phyloP scores from a whole-genome alignment of 2,797 vertebrate genomes.

The Antrozous pallidus region DNA sequence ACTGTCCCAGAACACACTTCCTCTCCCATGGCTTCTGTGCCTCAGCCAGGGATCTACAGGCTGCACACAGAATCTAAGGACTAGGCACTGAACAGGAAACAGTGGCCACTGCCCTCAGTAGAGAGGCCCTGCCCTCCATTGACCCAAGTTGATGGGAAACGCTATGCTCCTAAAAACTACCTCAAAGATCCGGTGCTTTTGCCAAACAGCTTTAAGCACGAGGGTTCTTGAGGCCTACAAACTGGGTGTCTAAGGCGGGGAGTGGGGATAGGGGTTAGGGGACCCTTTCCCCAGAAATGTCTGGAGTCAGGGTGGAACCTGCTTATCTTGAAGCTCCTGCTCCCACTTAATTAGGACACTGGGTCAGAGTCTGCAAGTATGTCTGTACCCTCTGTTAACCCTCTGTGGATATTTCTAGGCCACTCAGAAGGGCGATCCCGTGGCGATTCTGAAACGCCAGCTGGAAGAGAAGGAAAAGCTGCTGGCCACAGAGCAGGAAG shows the following conservation, averaged over 20 bases:
- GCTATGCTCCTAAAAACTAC: background rate
- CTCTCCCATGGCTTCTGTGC: no score
- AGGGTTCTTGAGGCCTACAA: background rate
- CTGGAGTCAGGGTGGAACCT: background rate
- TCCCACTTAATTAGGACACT: background rate
- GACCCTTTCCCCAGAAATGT: background rate
- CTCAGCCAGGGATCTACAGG: background rate
- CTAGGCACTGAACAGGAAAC: background rate
- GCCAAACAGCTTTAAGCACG: background rate
- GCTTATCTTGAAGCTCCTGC: background rate
- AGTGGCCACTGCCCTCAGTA: background rate
- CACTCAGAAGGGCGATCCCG: conserved; percentile 93
- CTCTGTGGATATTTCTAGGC: conserved; percentile 82
- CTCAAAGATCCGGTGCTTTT: background rate
- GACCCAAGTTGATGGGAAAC: background rate
- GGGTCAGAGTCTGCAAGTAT: background rate
- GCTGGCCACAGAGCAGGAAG: conserved; percentile 90
- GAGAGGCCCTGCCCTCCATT: background rate
- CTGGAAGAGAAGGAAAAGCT: conserved; percentile 95
- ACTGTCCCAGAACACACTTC: background rate
- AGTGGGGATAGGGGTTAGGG: fast-evolving
- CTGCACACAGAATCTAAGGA: background rate
- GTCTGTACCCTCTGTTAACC: background rate
- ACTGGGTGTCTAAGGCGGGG: background rate
- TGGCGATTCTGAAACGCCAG: conserved; percentile 91